Percentiles rank a stretch among this genome's conserved stretches.
These are phyloP conservation scores for Agrotis puta DNA, from an alignment of 2,888 invertebrate genomes.

Conservation along the genomic window DNA sequence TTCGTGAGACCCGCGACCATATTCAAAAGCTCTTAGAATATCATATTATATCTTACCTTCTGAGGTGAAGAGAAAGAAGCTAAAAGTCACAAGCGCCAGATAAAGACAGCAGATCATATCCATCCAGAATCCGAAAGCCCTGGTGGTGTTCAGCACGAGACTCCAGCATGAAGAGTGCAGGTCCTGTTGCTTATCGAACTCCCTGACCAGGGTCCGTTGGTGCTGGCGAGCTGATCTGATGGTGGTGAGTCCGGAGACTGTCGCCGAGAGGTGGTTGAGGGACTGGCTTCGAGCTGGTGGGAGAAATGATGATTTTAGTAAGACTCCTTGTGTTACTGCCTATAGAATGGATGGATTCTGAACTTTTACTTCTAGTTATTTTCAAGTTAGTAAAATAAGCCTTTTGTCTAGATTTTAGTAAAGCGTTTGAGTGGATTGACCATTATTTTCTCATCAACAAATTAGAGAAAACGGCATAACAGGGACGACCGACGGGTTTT, in stretches of 20 bases:
- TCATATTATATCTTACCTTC: constrained; percentile 71
- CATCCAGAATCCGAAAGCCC: constrained; percentile 91
- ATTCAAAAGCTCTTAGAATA: too few relatives aligned
- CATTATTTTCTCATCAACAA: too few relatives aligned
- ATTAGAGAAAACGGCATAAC: too few relatives aligned
- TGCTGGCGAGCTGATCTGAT: constrained; percentile 94
- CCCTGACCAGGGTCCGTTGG: constrained; percentile 92
- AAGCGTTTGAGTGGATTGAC: too few relatives aligned
- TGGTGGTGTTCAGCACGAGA: constrained; percentile 78
- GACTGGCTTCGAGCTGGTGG: constrained; percentile 95
- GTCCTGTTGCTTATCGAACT: constrained; percentile 93
- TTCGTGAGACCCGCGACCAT: too few relatives aligned
- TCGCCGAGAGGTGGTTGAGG: constrained; percentile 95
- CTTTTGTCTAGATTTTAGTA: too few relatives aligned
- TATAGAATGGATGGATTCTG: too few relatives aligned
- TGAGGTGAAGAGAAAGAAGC: constrained; percentile 91
- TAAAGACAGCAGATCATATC: constrained; percentile 91
- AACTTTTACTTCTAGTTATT: too few relatives aligned
- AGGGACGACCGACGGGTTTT: too few relatives aligned
- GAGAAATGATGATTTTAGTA: not conserved
- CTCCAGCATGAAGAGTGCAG: constrained; percentile 75
- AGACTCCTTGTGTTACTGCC: too few relatives aligned
- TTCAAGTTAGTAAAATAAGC: too few relatives aligned
- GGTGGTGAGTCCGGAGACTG: constrained; percentile 95
- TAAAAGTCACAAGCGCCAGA: constrained; percentile 92